Percentiles rank a stretch among this genome's conserved stretches.
These are phyloP conservation scores for Lepidonotus clava DNA, from an alignment of 2,888 invertebrate genomes.

Conservation along the genomic window DNA sequence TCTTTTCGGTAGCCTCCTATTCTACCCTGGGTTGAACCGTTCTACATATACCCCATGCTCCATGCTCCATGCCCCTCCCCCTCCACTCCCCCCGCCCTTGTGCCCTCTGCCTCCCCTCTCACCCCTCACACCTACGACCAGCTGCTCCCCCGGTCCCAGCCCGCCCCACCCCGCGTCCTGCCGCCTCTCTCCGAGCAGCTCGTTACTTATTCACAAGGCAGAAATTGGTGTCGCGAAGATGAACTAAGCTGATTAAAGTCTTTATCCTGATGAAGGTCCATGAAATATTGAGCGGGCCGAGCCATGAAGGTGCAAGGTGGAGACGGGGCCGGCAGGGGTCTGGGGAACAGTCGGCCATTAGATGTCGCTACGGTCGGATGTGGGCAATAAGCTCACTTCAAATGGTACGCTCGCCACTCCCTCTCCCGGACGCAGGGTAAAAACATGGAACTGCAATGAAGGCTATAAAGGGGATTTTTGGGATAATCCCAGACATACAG, in stretches of 20 bases:
- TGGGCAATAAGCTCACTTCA: not conserved
- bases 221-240: conserved; percentile 52
- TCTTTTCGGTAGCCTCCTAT: not conserved
- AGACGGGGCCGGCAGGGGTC: not conserved
- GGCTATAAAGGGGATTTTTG: too few species aligned
- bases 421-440: not conserved
- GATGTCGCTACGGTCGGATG: not conserved
- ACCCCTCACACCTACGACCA: not conserved
- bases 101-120: not conserved
- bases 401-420: not conserved
- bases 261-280: conserved; percentile 47
- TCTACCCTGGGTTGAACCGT: not conserved
- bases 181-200: not conserved
- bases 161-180: not conserved
- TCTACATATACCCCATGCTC: not conserved
- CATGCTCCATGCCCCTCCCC: not conserved
- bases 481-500: too few species aligned
- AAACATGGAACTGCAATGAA: too few species aligned
- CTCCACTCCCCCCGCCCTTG: not conserved
- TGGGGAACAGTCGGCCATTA: not conserved
- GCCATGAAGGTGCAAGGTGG: not conserved
- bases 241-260: conserved; percentile 53
- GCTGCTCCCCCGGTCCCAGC: not conserved
- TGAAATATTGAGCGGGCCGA: conserved; percentile 37
- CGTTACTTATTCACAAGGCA: conserved; percentile 45